These are phyloP conservation scores for Siniperca knerii DNA, from an alignment of 2,113 vertebrate genomes.

Conservation along the genomic window DNA sequence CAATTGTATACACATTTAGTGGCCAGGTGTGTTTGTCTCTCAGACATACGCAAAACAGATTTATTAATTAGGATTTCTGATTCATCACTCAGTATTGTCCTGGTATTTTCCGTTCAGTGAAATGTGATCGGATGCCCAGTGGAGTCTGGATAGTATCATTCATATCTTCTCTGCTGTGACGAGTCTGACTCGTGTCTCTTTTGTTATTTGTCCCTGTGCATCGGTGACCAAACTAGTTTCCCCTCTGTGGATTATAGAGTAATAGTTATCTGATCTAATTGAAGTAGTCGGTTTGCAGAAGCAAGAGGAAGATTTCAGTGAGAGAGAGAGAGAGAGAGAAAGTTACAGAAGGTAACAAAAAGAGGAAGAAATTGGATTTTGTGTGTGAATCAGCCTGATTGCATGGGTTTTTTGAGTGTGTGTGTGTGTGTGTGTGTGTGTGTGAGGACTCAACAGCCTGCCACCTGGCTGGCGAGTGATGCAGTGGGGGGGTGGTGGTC, in stretches of 20 bases:
- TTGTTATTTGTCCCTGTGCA: not conserved
- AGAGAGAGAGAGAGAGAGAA: not conserved
- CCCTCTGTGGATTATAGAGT: too few species aligned
- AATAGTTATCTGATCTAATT: not conserved
- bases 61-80: not conserved
- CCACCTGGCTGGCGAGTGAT: constrained; percentile 54
- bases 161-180: not conserved
- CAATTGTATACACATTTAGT: too few species aligned
- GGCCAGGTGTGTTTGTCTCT: too few species aligned
- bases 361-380: not conserved
- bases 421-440: constrained; percentile 20
- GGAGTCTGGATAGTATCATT: not conserved
- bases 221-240: not conserved
- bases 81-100: not conserved
- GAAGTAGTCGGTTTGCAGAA: too few species aligned
- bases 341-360: not conserved
- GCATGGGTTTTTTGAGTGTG: not conserved
- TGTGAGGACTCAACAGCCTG: constrained; percentile 6
- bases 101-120: not conserved
- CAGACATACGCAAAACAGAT: too few species aligned
- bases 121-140: not conserved
- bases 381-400: not conserved
- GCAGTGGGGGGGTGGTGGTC: not conserved
- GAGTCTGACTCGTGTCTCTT: not conserved
- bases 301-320: not conserved